phyloP scores from a whole-genome alignment of 2,797 vertebrate genomes.

The Ataeniobius toweri region DNA sequence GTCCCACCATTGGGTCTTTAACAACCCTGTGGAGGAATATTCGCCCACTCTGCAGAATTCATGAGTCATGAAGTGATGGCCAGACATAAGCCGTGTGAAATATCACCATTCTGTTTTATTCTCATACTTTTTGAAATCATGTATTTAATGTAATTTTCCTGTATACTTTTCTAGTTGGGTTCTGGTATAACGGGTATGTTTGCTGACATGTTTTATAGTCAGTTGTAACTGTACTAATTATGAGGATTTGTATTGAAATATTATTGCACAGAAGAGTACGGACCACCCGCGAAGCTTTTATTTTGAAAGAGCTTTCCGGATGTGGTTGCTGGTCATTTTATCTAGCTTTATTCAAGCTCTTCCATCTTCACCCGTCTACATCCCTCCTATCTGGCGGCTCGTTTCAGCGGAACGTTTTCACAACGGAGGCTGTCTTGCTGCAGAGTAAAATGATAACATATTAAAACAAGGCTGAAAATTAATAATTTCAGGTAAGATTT shows the following conservation, averaged over 20 bases:
- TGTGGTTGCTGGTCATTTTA: rapidly evolving
- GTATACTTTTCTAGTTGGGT: background rate
- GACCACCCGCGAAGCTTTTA: constrained; percentile 20
- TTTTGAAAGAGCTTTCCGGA: constrained; percentile 55
- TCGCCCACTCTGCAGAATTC: too few relatives aligned
- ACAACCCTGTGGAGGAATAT: too few relatives aligned
- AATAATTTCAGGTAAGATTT: constrained; percentile 63
- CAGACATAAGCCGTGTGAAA: too few relatives aligned
- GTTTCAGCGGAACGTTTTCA: constrained; percentile 25
- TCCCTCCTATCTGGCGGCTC: constrained; percentile 66
- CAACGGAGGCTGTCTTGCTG: constrained; percentile 30
- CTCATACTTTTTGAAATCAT: too few relatives aligned
- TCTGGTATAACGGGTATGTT: background rate
- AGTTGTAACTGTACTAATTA: background rate
- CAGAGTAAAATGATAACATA: constrained; percentile 50
- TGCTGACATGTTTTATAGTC: background rate
- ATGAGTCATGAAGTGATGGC: too few relatives aligned
- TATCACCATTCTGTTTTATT: too few relatives aligned
- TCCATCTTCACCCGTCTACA: constrained; percentile 16
- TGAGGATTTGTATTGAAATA: background rate
- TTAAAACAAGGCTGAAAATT: constrained; percentile 37
- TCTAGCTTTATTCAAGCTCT: background rate
- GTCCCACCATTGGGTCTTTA: too few relatives aligned
- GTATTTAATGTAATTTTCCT: background rate
- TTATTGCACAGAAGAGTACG: background rate